phyloP scores from a whole-genome alignment of 2,113 vertebrate genomes.

The Corythoichthys intestinalis region DNA sequence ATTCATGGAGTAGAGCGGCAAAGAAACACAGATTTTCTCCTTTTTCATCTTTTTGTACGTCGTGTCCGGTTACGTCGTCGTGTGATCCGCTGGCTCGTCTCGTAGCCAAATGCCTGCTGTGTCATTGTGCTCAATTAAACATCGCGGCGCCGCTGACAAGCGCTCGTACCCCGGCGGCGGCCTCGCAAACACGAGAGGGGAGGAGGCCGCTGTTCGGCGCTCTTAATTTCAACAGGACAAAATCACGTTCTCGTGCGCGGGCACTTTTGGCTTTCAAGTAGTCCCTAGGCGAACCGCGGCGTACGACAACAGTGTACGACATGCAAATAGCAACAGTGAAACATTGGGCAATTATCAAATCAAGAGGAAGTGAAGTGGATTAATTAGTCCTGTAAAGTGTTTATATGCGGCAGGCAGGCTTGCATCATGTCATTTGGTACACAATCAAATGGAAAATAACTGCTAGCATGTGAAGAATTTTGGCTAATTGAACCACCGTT shows the following conservation, averaged over 20 bases:
- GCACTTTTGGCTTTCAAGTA: not conserved
- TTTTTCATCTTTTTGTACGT: slow-evolving; percentile 4
- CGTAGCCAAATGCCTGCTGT: slow-evolving; percentile 12
- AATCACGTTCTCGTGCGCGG: no score
- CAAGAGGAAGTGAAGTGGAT: not conserved
- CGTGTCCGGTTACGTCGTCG: slow-evolving; percentile 32
- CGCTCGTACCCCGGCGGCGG: slow-evolving; percentile 11
- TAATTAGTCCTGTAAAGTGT: not conserved
- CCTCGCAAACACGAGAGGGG: not conserved
- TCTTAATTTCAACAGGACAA: not conserved
- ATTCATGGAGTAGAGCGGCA: not conserved
- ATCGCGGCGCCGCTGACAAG: slow-evolving; percentile 37
- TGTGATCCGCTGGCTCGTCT: slow-evolving; percentile 43
- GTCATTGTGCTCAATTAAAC: slow-evolving; percentile 57
- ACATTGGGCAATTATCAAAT: not conserved
- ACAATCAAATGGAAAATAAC: no score
- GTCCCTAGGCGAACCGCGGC: not conserved
- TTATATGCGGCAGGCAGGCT: not conserved
- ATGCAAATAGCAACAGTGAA: not conserved
- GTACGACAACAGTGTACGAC: no score
- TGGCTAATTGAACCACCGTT: no score
- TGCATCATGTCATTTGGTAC: no score
- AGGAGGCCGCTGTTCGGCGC: not conserved
- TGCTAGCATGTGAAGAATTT: no score
- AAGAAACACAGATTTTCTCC: not conserved